Base-by-base conservation (phyloP, 1,140 invertebrate genomes). In the Drosophila setifemur region DNA sequence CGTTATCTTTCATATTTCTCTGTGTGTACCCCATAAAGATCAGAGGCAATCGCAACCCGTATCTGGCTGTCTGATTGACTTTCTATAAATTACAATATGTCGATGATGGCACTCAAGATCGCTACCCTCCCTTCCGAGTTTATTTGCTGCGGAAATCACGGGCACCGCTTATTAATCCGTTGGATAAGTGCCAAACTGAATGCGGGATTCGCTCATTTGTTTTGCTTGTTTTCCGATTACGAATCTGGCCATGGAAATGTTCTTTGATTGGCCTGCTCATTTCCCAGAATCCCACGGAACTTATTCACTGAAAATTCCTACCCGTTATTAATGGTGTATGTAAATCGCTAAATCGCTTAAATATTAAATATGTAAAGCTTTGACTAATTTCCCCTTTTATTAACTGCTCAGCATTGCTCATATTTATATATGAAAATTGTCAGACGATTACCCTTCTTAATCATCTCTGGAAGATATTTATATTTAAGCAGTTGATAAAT, bases 101-200 rank as follows among this genome's bases (percentile, higher is more conserved):
- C n/a, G 33, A 49, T 39, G 44, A 66, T 18, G 52, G 40, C 42
- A 28, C 57, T 60, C 23, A 37, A 25, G 31, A 37, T 12, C 39
- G 26, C 42, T 67, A 44, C 33, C 8, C 4, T 29, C 26, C 54
- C 33, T 44, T 37, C 1, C 3, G 3, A 5, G 44, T 50, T 77
- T 25, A 39, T 61, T 55, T 43, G 3, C 52, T 60, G 33, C 28
- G 31, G 21, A 76, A 79, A 79, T 72, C 25, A 43, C 28, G 45
- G 45, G 53, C 54, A 19, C 21, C 44, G 43, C 49, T 69, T 70
- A 82, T 64, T 57, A 73, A 61, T 83, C 48, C 28, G 6, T 69
- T 70, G 78, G 78, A 73, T 69, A 66, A 55, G 33, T 40, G 78
- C 78, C 78, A 82, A 83, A 77, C 57, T 72, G 16, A 40, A 12